A percentile compares a stretch with the other conserved stretches of the same genome.
Evolutionary conservation across 2,113 vertebrate species (phyloP).

Genomic region (Lethenteron camtschaticum): DNA sequence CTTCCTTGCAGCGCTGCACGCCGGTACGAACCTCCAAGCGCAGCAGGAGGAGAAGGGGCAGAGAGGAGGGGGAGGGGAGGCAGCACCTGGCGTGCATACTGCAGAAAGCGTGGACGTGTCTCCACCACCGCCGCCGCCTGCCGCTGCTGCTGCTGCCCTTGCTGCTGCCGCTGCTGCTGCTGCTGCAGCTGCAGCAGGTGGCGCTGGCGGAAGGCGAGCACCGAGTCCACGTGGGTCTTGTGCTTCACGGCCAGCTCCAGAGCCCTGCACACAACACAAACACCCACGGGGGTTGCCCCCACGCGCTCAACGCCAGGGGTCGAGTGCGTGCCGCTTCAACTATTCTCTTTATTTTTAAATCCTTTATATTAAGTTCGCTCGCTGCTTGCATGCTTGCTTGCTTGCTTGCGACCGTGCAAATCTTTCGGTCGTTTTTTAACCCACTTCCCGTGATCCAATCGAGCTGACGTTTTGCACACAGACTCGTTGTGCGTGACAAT

Average conservation of each 20-base stretch:
- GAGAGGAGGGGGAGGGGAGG: not conserved
- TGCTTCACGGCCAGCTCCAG: slow-evolving; percentile 89
- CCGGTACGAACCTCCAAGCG: too few relatives aligned
- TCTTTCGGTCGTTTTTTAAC: too few relatives aligned
- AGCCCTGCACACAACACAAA: slow-evolving; percentile 33
- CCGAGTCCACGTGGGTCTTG: slow-evolving; percentile 90
- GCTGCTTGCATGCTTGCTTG: too few relatives aligned
- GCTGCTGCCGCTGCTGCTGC: slow-evolving; percentile 77
- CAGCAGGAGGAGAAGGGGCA: too few relatives aligned
- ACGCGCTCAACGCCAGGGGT: slow-evolving; percentile 11
- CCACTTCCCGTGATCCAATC: too few relatives aligned
- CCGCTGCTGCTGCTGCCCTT: slow-evolving; percentile 63
- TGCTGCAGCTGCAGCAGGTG: slow-evolving; percentile 55
- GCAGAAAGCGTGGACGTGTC: not conserved
- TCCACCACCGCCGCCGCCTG: slow-evolving; percentile 21
- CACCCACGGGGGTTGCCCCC: slow-evolving; percentile 10
- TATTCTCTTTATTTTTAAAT: slow-evolving; percentile 11
- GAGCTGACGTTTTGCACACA: too few relatives aligned
- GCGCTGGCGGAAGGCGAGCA: slow-evolving; percentile 63
- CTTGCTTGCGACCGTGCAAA: too few relatives aligned
- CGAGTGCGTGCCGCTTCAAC: slow-evolving; percentile 10
- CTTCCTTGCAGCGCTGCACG: too few relatives aligned
- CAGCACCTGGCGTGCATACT: not conserved
- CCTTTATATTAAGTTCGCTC: too few relatives aligned
- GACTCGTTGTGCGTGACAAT: too few relatives aligned